Evolutionary conservation across 2,113 vertebrate species (phyloP).

Genomic region (Fulica atra): DNA sequence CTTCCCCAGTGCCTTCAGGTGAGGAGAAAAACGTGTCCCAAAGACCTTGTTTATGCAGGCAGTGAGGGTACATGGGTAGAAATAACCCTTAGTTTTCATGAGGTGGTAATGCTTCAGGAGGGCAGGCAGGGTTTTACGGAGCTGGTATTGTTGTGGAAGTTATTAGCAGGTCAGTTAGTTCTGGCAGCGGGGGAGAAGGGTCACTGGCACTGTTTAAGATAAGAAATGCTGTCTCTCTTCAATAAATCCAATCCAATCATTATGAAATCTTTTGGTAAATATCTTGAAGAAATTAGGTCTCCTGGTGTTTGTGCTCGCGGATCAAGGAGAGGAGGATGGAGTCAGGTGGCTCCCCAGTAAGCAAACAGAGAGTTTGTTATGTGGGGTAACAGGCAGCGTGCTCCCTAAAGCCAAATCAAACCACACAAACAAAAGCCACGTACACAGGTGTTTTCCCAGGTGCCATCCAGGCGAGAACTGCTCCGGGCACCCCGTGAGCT

Average conservation of each 20-base stretch:
- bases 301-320: neutral
- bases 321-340: neutral
- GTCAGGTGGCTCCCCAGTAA: neutral
- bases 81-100: neutral
- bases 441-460: neutral
- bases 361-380: neutral
- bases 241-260: conserved; percentile 47
- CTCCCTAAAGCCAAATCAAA: neutral
- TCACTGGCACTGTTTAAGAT: neutral
- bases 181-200: neutral
- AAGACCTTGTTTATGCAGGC: neutral
- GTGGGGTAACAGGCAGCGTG: neutral
- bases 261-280: conserved; percentile 56
- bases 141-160: neutral
- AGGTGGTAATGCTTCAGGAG: neutral
- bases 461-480: neutral
- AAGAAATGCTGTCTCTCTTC: conserved; percentile 3
- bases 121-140: neutral
- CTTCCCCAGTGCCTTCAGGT: neutral
- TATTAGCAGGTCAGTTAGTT: neutral
- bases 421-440: accelerated
- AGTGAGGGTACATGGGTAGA: neutral
- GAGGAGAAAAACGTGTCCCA: neutral
- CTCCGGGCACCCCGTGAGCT: neutral
- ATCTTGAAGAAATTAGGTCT: conserved; percentile 31